Conservation (phyloP, 2,113 vertebrate species). For the Bos taurus region ARS-UCD2.0 NC_037333.1:250001-250500, state of each 20-base stretch:
- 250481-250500: neutral
- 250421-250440: accelerated
- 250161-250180: neutral
- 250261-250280: neutral
- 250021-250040: neutral
- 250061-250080: neutral
- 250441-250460: neutral
- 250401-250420: neutral
- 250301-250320: neutral
- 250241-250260: neutral
- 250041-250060: neutral
- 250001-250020: neutral
- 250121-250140: neutral
- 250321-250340: neutral
- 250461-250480: neutral
- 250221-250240: neutral
- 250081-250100: neutral
- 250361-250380: neutral
- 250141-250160: neutral
- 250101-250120: neutral
- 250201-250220: neutral
- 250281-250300: neutral
- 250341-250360: neutral
- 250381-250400: neutral
- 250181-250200: neutral